Evolutionary conservation across 2,113 vertebrate species (phyloP), one percentile per base, ranked within the genome.

Genomic region (Pelmatolapia mariae): DNA sequence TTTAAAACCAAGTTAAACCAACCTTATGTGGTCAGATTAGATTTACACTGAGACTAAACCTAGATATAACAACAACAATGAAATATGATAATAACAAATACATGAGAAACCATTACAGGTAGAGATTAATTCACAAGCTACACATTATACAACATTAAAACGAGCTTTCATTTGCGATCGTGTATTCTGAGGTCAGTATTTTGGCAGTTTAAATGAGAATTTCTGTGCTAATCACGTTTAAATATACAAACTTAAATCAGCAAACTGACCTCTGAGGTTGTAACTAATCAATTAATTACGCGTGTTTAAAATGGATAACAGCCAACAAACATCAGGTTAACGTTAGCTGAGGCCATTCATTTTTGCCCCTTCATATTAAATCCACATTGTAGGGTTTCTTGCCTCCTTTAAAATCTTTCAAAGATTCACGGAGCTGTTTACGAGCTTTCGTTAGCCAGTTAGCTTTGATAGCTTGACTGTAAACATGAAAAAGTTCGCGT

Each of bases 401-500:
- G 63, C 7, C 4, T 19, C 12, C 0, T 19, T n/a, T 19, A 10
- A 4, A 47, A 63, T 31, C 1, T 4, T 1, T 4, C 4, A 29
- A 24, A 85, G 16, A 45, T 22, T 8, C 6, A 38, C 4, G 24
- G 6, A 57, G 7, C 4, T 16, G 52, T 47, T 45, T 56, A 3
- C 11, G 10, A 15, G 24, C 6, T 24, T 53, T 7, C 9, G 11
- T 29, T 61, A 71, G 16, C 40, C 33, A 7, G 18, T 16, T 82
- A 47, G 26, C 71, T 24, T 40, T 16, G 59, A 56, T 71, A 50
- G 24, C 33, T 29, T 11, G 8, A 19, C 43, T 54, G 24, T n/a
- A n/a, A 71, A 83, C 53, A 66, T 4, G 24, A 63, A 36, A 36
- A n/a, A 38, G 84, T 57, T 71, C 19, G 4, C 68, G 8, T 10